These are phyloP conservation scores for Oeneis ivallda DNA, from an alignment of 2,888 invertebrate genomes.

Conservation along the genomic window DNA sequence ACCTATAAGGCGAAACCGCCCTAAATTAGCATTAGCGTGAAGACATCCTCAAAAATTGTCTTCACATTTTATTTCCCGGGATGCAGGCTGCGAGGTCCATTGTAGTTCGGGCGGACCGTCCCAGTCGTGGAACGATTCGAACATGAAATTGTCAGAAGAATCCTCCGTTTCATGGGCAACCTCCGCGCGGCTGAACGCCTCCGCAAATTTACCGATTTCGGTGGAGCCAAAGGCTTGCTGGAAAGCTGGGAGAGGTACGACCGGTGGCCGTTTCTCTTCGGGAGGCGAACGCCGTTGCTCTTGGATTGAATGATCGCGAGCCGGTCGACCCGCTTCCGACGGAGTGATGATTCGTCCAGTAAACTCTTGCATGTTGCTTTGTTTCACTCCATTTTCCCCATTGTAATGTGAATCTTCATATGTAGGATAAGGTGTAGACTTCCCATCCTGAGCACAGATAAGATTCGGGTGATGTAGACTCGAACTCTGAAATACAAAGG, in stretches of 20 bases:
- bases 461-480: slow-evolving; percentile 58
- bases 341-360: slow-evolving; percentile 44
- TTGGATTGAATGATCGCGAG: slow-evolving; percentile 50
- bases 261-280: slow-evolving; percentile 65
- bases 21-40: slow-evolving; percentile 62
- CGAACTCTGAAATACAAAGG: slow-evolving; percentile 56
- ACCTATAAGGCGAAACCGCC: slow-evolving; percentile 69
- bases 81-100: slow-evolving; percentile 65
- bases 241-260: slow-evolving; percentile 88
- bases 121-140: slow-evolving; percentile 73
- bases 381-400: slow-evolving; percentile 50
- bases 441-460: slow-evolving; percentile 62
- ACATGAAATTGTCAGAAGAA: slow-evolving; percentile 64
- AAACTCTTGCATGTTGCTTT: slow-evolving; percentile 54
- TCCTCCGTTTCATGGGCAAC: slow-evolving; percentile 71
- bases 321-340: slow-evolving; percentile 48
- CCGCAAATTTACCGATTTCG: slow-evolving; percentile 91
- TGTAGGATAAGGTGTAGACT: slow-evolving; percentile 64
- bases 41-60: slow-evolving; percentile 67
- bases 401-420: slow-evolving; percentile 64
- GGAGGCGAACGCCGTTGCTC: slow-evolving; percentile 59
- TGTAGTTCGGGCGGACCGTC: slow-evolving; percentile 65
- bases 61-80: slow-evolving; percentile 76
- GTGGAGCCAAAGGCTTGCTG: slow-evolving; percentile 93
- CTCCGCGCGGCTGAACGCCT: slow-evolving; percentile 84